Conservation (phyloP, 2,797 vertebrate species). For the Sebastes nivosus region DNA sequence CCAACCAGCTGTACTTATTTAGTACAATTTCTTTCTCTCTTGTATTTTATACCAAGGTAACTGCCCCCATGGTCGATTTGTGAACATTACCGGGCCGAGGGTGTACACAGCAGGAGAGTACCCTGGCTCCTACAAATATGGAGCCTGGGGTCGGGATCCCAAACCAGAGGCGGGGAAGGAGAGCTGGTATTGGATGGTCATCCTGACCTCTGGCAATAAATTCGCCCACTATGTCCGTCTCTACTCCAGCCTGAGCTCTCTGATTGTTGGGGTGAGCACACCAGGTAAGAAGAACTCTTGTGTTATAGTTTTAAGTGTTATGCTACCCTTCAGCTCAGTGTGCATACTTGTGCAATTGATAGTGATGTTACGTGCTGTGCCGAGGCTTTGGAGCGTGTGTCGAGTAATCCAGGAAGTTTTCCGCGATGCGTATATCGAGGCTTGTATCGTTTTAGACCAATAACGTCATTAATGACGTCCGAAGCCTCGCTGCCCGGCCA, state of each 20-base stretch:
- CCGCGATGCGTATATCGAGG: too few species aligned
- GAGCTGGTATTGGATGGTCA: slow-evolving; percentile 78
- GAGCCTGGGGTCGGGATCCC: slow-evolving; percentile 82
- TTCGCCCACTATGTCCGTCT: slow-evolving; percentile 66
- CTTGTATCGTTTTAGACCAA: too few species aligned
- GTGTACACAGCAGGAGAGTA: slow-evolving; percentile 70
- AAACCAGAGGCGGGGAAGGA: slow-evolving; percentile 74
- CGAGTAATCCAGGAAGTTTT: too few species aligned
- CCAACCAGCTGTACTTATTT: neutral
- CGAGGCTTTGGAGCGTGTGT: too few species aligned
- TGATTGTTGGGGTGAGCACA: slow-evolving; percentile 63
- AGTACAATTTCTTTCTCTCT: neutral
- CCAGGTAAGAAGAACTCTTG: slow-evolving; percentile 47
- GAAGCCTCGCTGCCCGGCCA: too few species aligned
- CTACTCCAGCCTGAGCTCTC: slow-evolving; percentile 72
- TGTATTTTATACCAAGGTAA: slow-evolving; percentile 40
- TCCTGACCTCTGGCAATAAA: slow-evolving; percentile 66
- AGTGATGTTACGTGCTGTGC: too few species aligned
- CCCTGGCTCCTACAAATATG: slow-evolving; percentile 66
- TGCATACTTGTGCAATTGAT: neutral
- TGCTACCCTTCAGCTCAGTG: neutral
- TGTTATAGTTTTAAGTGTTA: neutral
- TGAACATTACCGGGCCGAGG: slow-evolving; percentile 61
- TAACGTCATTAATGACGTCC: too few species aligned
- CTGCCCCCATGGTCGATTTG: slow-evolving; percentile 67